phyloP scores from a whole-genome alignment of 2,888 invertebrate genomes.

The Sesamia inferens region DNA sequence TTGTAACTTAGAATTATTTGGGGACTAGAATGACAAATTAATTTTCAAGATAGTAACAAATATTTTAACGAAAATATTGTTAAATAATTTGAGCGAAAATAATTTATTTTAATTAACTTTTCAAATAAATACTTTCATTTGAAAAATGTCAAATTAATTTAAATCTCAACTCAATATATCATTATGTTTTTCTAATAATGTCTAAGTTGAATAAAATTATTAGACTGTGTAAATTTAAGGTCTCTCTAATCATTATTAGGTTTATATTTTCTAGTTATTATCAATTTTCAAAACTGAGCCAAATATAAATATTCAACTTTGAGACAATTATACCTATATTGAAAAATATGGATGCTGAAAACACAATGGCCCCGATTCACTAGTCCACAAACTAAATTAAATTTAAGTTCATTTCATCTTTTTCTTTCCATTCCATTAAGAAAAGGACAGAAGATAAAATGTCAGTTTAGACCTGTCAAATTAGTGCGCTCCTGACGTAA shows the following conservation, averaged over 20 bases:
- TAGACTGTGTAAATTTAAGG: conserved; percentile 4
- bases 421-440: too few species aligned
- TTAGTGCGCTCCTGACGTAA: too few species aligned
- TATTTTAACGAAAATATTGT: neutral
- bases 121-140: conserved; percentile 9
- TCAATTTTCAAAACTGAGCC: too few species aligned
- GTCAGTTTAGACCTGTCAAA: too few species aligned
- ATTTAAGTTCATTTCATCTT: too few species aligned
- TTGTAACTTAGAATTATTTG: conserved; percentile 7
- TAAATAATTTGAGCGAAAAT: neutral
- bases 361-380: too few species aligned
- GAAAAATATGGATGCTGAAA: too few species aligned
- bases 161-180: conserved; percentile 7
- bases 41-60: neutral
- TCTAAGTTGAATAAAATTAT: conserved; percentile 4
- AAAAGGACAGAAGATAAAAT: too few species aligned
- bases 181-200: conserved; percentile 10
- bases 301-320: too few species aligned
- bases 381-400: too few species aligned
- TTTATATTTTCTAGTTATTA: neutral
- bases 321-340: too few species aligned
- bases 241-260: neutral
- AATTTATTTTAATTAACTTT: conserved; percentile 16
- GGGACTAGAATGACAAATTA: neutral
- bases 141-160: too few species aligned